Percentiles rank a stretch among this genome's conserved stretches.
phyloP scores from a whole-genome alignment of 2,113 vertebrate genomes.

The Myrmecobius fasciatus region DNA sequence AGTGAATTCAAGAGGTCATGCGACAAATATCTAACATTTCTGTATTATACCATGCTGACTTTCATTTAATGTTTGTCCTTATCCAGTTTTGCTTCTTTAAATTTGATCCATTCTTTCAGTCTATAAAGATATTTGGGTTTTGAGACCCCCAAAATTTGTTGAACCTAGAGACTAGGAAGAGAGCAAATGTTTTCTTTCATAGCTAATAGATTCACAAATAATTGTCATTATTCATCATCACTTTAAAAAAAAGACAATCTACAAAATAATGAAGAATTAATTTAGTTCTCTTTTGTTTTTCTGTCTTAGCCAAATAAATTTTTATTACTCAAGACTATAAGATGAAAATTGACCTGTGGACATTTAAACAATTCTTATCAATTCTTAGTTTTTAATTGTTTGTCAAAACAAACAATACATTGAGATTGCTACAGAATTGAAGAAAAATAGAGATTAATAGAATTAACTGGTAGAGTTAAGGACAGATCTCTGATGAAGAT shows the following conservation, averaged over 20 bases:
- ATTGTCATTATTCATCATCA: not conserved
- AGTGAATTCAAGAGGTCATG: not conserved
- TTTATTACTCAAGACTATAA: not conserved
- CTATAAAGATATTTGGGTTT: not conserved
- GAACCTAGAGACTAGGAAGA: not conserved
- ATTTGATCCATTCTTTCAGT: not conserved
- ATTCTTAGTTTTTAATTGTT: not conserved
- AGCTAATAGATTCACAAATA: not conserved
- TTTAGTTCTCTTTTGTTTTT: not conserved
- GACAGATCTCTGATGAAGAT: not conserved
- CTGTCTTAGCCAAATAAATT: not conserved
- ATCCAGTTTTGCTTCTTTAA: not conserved
- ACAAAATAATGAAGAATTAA: not conserved
- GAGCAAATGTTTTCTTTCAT: not conserved
- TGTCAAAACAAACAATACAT: not conserved
- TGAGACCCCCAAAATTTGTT: not conserved
- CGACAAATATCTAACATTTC: not conserved
- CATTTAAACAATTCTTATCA: not conserved
- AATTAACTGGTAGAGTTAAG: not conserved
- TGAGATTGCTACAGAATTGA: not conserved
- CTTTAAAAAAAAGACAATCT: not conserved
- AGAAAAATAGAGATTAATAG: not conserved
- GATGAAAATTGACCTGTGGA: not conserved
- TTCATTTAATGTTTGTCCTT: not conserved
- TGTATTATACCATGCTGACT: not conserved